Percentiles rank a stretch among this genome's conserved stretches.
These are phyloP conservation scores for Zosterops borbonicus DNA, from an alignment of 2,113 vertebrate genomes.

Conservation along the genomic window DNA sequence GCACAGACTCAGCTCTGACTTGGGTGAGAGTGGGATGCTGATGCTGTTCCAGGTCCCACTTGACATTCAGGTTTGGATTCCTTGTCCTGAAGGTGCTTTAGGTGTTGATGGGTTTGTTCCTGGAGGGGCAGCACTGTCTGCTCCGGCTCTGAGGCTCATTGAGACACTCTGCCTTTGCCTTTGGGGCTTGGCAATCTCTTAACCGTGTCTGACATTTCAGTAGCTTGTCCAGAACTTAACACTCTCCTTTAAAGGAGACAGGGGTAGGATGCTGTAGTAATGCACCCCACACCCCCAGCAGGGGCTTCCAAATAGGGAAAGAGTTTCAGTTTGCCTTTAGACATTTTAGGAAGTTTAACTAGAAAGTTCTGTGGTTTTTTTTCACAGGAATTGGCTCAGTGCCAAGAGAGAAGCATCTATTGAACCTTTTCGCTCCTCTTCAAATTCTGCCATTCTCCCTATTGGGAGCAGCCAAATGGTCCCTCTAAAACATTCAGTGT, in stretches of 20 bases:
- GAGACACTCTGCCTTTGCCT: background rate
- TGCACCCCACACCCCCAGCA: too few species aligned
- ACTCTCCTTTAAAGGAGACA: background rate
- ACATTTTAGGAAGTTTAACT: too few species aligned
- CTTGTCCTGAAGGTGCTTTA: fast-evolving
- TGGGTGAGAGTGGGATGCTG: background rate
- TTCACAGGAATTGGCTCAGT: too few species aligned
- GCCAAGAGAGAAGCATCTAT: too few species aligned
- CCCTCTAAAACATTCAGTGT: too few species aligned
- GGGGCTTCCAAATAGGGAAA: too few species aligned
- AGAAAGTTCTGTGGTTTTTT: too few species aligned
- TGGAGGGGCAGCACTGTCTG: fast-evolving
- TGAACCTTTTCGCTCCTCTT: too few species aligned
- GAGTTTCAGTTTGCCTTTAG: too few species aligned
- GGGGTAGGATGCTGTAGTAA: background rate
- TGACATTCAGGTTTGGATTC: background rate
- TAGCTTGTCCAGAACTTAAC: background rate
- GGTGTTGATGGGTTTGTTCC: fast-evolving
- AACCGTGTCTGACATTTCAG: background rate
- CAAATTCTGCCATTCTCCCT: too few species aligned
- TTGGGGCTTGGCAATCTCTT: background rate
- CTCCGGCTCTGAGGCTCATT: background rate
- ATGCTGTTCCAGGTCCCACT: background rate
- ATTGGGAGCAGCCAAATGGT: too few species aligned
- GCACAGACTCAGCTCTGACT: background rate